Base-by-base conservation (phyloP, 1,140 invertebrate species). In the Drosophila baimaii region DNA sequence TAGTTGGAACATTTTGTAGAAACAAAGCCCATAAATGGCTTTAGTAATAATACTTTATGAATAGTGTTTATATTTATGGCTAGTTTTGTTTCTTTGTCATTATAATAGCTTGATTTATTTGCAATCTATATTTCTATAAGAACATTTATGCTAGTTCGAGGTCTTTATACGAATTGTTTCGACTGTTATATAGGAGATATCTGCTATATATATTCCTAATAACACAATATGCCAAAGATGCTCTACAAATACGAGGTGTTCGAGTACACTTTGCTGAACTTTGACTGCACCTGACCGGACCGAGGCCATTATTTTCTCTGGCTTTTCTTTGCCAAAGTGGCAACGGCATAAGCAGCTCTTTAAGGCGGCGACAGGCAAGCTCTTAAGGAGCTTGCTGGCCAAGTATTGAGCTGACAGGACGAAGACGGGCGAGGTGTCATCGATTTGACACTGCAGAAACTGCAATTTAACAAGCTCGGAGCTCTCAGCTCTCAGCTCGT, bases 271-370 rank as follows among this genome's bases (percentile, higher is more conserved):
- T 58, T 56, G 17, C 33, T 41, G 12, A 43, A 64, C 62, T 64
- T 43, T 25, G 62, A 64, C 55, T 64, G 62, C 62, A 61, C n/a
- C 55, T 59, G 62, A 17, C 21, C 12, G 37, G 23, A 8, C 12
- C 44, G 8, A 2, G 17, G 29, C 31, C 13, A 27, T 56, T 44
- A 9, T 23, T 19, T 65, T 19, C n/a, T 6, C 17, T 31, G 5
- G 19, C 17, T 61, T 61, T 31, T 7, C 27, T 31, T 33, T 33
- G 29, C n/a, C n/a, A 0, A 77, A 84, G 72, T 77, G 77, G 73
- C 72, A 79, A 80, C 56, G 33, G 37, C 56, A 25, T 62, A 46
- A 65, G 41, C 41, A 35, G 63, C 57, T 46, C 29, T 35, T 65
- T 62, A 63, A 46, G 41, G 41, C 63, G 7, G 2, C 44, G 56